Percentiles rank a stretch among this genome's conserved stretches.
phyloP scores from a whole-genome alignment of 2,888 invertebrate species.

The Creontiades dilutus region DNA sequence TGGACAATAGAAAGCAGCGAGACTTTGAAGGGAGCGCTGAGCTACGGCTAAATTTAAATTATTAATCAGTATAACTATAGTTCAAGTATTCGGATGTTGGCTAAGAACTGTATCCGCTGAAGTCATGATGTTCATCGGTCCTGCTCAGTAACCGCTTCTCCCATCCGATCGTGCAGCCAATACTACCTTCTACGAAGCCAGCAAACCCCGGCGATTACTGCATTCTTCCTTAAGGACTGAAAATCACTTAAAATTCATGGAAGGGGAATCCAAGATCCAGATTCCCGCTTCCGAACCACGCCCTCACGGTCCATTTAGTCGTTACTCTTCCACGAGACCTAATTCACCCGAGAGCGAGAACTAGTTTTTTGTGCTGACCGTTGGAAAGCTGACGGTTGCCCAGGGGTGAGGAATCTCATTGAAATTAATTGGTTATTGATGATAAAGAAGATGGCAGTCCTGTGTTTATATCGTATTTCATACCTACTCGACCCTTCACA shows the following conservation, averaged over 20 bases:
- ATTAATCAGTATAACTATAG: too few relatives aligned
- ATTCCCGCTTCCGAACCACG: neutral
- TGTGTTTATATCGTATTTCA: constrained; percentile 26
- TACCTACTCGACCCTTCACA: neutral
- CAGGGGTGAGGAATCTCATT: constrained; percentile 2
- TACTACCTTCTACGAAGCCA: too few relatives aligned
- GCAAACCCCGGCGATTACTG: neutral
- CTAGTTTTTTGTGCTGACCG: constrained; percentile 16
- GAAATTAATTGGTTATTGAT: constrained; percentile 21
- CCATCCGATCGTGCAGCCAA: too few relatives aligned
- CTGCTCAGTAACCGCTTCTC: too few relatives aligned
- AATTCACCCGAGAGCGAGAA: constrained; percentile 22
- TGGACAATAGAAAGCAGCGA: too few relatives aligned
- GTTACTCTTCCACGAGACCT: constrained; percentile 12
- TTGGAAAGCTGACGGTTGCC: neutral
- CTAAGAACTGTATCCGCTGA: too few relatives aligned
- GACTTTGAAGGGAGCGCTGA: too few relatives aligned
- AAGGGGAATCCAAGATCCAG: neutral
- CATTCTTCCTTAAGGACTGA: neutral
- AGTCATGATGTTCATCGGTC: too few relatives aligned
- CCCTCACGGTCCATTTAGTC: neutral
- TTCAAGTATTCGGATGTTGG: too few relatives aligned
- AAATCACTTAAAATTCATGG: constrained; percentile 19
- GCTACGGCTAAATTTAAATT: too few relatives aligned
- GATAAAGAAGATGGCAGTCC: neutral